phyloP scores from a whole-genome alignment of 2,113 vertebrate species.

The Arenaria interpres region DNA sequence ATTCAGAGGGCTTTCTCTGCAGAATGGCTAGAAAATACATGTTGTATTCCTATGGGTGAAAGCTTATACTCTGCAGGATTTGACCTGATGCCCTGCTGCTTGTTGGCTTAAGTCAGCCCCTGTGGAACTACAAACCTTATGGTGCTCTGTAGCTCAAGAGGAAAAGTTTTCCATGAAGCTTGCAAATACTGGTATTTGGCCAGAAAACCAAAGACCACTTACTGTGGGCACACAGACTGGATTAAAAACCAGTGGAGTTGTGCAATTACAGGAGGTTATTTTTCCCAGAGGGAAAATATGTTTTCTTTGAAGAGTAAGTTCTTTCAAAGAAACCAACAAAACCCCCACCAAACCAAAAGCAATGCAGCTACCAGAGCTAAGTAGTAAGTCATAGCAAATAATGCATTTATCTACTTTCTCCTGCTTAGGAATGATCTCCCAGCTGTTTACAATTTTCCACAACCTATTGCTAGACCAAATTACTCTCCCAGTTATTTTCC shows the following conservation, averaged over 20 bases:
- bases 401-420: background rate
- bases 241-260: constrained; percentile 13
- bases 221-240: background rate
- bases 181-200: background rate
- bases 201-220: constrained; percentile 3
- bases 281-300: background rate
- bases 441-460: constrained; percentile 38
- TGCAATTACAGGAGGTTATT: constrained; percentile 3
- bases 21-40: background rate
- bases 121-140: background rate
- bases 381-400: constrained; percentile 9
- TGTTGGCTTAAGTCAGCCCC: background rate
- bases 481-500: background rate
- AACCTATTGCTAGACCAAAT: background rate
- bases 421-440: background rate
- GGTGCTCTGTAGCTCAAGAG: background rate
- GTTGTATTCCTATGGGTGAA: background rate
- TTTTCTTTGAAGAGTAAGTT: constrained; percentile 24
- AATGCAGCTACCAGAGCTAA: background rate
- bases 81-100: constrained; percentile 4
- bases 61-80: background rate
- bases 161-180: background rate
- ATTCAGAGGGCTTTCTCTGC: background rate
- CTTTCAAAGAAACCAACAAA: background rate
- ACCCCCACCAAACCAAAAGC: background rate